Evolutionary conservation across 2,797 vertebrate species (phyloP), one percentile per base, ranked within the genome.

Genomic region (Astyanax mexicanus): DNA sequence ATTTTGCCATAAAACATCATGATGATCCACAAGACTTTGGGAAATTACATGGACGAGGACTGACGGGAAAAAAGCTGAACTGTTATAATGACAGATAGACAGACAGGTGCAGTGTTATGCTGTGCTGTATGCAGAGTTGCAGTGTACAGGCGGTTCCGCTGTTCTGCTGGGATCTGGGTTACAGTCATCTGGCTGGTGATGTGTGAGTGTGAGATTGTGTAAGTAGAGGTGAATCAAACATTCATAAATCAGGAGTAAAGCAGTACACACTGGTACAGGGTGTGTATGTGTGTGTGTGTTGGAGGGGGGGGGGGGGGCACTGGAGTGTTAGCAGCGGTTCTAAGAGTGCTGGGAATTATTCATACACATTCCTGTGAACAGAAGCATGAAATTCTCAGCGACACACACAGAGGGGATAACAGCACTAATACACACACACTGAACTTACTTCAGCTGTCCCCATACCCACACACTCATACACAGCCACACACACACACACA

Each of bases 371-470:
- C 37, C 44, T 37, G 49, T 40, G 54, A 42, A 54, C 27, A 12
- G 32, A n/a, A 64, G 60, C 71, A 54, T 73, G 47, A 65, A 52
- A 73, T 66, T 13, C 5, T 15, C 3, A 5, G 35, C 32, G 47
- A 73, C 47, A 65, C 9, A 21, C 32, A 6, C 11, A 54, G 15
- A 32, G 17, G 3, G 38, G 19, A 42, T 13, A 67, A 60, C 29
- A 19, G 32, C n/a, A 7, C 57, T n/a, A n/a, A 57, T 29, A 29
- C 6, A 32, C 9, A n/a, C n/a, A 19, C n/a, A 51, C 47, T 51
- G 17, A 37, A 60, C 57, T 11, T 17, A 60, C 57, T 11, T 17
- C 55, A 35, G 2, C 27, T 57, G n/a, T n/a, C n/a, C n/a, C n/a
- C n/a, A n/a, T n/a, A n/a, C n/a, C n/a, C n/a, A n/a, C n/a, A n/a